A percentile compares a stretch with the other conserved stretches of the same genome.
These are phyloP conservation scores for Abrostola triplasia DNA, from an alignment of 2,888 invertebrate genomes.

Conservation along the genomic window DNA sequence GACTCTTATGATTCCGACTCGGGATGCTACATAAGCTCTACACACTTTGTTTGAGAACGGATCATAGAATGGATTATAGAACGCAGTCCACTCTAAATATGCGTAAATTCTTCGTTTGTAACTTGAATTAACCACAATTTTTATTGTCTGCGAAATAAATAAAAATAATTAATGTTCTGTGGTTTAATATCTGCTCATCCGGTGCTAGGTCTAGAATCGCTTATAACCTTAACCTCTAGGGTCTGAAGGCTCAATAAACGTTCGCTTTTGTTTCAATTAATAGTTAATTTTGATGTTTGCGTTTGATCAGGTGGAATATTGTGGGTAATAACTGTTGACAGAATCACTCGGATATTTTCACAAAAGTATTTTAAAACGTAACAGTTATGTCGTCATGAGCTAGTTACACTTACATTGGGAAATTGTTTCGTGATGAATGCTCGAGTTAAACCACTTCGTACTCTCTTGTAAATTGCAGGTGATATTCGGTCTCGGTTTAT, in stretches of 20 bases:
- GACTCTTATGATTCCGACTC: background rate
- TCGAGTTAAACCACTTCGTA: background rate
- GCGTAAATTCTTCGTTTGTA: constrained; percentile 56
- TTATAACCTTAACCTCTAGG: constrained; percentile 48
- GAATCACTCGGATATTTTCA: constrained; percentile 28
- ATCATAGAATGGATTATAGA: constrained; percentile 30
- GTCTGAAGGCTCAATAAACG: constrained; percentile 35
- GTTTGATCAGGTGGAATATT: constrained; percentile 17
- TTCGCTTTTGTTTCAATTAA: constrained; percentile 40
- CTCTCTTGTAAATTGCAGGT: constrained; percentile 26
- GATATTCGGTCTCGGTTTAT: constrained; percentile 7
- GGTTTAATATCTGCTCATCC: constrained; percentile 57
- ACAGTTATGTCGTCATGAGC: constrained; percentile 21
- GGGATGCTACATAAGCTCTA: no score
- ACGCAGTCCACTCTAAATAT: constrained; percentile 31
- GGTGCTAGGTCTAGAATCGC: constrained; percentile 59
- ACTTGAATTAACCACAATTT: constrained; percentile 43
- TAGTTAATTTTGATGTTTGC: constrained; percentile 26
- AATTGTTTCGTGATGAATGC: constrained; percentile 15
- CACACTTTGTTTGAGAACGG: background rate
- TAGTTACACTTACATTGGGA: constrained; percentile 33
- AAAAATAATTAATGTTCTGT: constrained; percentile 53
- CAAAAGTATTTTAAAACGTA: background rate
- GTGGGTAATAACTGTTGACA: constrained; percentile 4
- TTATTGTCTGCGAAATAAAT: constrained; percentile 53